Evolutionary conservation across 2,888 invertebrate genomes (phyloP).

Genomic region (Conchocele bisecta): DNA sequence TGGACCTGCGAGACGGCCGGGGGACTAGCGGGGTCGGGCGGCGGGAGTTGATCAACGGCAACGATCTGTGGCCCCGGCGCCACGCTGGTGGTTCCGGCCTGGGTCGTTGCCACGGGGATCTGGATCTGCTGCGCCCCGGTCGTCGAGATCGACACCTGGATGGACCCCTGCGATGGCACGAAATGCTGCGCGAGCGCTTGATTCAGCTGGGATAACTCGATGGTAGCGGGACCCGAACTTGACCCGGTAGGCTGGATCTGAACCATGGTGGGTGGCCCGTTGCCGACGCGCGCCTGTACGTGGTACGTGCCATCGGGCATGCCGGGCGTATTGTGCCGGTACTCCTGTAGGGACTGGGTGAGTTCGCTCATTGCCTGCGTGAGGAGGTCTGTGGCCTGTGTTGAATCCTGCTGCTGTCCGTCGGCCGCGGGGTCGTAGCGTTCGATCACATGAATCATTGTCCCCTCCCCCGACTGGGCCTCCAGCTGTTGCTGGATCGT

Average conservation of each 20-base stretch:
- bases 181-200: constrained; percentile 72
- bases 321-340: constrained; percentile 48
- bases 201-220: constrained; percentile 73
- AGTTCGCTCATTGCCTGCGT: constrained; percentile 84
- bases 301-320: constrained; percentile 49
- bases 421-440: constrained; percentile 29
- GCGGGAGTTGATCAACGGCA: constrained; percentile 20
- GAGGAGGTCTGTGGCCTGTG: constrained; percentile 81
- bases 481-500: constrained; percentile 20
- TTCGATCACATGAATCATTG: constrained; percentile 42
- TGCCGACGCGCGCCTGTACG: constrained; percentile 52
- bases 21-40: not conserved
- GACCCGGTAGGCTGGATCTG: constrained; percentile 61
- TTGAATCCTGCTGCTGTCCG: constrained; percentile 39
- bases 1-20: not conserved
- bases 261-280: constrained; percentile 62
- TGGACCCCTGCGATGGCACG: constrained; percentile 38
- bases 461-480: constrained; percentile 11
- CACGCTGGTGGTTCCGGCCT: not conserved
- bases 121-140: constrained; percentile 45
- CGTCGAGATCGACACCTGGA: constrained; percentile 55
- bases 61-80: constrained; percentile 21
- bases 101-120: constrained; percentile 40
- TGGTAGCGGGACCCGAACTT: constrained; percentile 60
- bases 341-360: constrained; percentile 77